Percentiles rank a stretch among this genome's conserved stretches.
These are phyloP conservation scores for Aromia moschata DNA, from an alignment of 2,888 invertebrate species.

Conservation along the genomic window DNA sequence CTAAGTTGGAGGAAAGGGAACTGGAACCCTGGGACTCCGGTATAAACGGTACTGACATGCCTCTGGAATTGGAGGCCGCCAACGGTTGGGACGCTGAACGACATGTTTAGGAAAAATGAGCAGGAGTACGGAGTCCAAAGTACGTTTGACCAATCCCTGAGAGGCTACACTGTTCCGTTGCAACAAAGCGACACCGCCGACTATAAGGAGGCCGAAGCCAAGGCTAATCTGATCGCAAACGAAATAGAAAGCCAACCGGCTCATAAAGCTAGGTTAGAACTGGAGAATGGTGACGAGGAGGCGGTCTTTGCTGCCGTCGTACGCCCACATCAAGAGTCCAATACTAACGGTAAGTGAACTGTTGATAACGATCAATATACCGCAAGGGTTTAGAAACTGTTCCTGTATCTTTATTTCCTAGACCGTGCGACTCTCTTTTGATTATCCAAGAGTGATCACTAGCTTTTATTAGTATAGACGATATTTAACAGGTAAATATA, in stretches of 20 bases:
- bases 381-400: too few relatives aligned
- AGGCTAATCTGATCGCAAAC: slow-evolving; percentile 89
- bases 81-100: slow-evolving; percentile 96
- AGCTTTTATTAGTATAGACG: too few relatives aligned
- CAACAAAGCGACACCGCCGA: slow-evolving; percentile 88
- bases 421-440: too few relatives aligned
- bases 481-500: slow-evolving; percentile 69
- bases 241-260: slow-evolving; percentile 89
- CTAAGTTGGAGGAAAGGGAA: slow-evolving; percentile 74
- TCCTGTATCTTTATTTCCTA: too few relatives aligned
- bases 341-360: slow-evolving; percentile 37
- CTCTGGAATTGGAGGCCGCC: slow-evolving; percentile 79
- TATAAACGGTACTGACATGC: slow-evolving; percentile 68
- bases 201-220: slow-evolving; percentile 81
- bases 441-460: too few relatives aligned
- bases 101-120: slow-evolving; percentile 96
- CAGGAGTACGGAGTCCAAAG: slow-evolving; percentile 88
- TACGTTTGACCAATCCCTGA: slow-evolving; percentile 89
- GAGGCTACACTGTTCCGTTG: slow-evolving; percentile 91
- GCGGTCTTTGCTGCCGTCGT: slow-evolving; percentile 86
- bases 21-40: slow-evolving; percentile 88
- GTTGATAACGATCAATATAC: not conserved
- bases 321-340: slow-evolving; percentile 63
- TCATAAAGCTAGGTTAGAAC: slow-evolving; percentile 81
- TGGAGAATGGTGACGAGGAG: slow-evolving; percentile 95